Conservation (phyloP, 2,113 vertebrate species). For the Eira barbara region DNA sequence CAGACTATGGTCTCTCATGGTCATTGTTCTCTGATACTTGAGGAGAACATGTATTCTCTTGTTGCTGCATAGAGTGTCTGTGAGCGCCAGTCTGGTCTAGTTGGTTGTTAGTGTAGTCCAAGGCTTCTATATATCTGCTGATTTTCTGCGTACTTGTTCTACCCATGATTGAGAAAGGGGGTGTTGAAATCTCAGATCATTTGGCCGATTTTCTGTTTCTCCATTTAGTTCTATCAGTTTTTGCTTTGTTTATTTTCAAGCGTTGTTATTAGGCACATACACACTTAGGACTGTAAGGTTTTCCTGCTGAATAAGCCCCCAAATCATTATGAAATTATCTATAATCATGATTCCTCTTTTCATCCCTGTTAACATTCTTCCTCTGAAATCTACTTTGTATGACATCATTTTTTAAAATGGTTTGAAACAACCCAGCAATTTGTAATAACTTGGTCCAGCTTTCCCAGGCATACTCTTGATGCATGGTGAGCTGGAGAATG, state of each 20-base stretch:
- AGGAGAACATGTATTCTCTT: neutral
- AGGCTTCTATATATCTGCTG: neutral
- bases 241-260: neutral
- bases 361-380: neutral
- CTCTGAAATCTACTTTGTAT: neutral
- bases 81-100: neutral
- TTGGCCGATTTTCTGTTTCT: neutral
- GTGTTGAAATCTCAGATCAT: neutral
- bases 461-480: neutral
- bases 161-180: neutral
- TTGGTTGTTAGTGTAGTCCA: neutral
- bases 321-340: neutral
- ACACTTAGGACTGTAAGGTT: neutral
- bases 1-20: neutral
- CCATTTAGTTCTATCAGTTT: neutral
- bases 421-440: neutral
- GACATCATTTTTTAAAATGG: neutral
- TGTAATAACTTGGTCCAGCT: no score
- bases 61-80: no score
- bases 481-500: accelerated
- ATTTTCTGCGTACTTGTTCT: neutral
- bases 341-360: neutral
- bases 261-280: neutral
- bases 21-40: neutral
- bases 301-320: neutral